These are phyloP conservation scores for Lerista edwardsae DNA, from an alignment of 2,797 vertebrate species.

Conservation along the genomic window DNA sequence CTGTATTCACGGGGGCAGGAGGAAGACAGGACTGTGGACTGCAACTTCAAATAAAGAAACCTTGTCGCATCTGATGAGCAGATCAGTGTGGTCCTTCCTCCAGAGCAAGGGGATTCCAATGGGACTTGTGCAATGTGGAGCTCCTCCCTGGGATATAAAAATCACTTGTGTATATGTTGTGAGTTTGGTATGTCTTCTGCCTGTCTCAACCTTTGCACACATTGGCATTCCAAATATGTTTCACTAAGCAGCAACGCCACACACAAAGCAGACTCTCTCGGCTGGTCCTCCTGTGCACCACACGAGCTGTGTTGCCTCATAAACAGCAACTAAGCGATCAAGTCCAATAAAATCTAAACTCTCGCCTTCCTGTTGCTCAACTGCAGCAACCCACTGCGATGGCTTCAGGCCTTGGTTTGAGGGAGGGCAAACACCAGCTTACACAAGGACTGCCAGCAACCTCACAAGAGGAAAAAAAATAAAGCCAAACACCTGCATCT, in stretches of 20 bases:
- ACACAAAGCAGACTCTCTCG: conserved; percentile 47
- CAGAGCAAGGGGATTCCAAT: no score
- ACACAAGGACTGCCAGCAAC: conserved; percentile 47
- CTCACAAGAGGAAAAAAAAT: conserved; percentile 45
- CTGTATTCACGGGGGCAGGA: no score
- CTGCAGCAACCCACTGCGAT: conserved; percentile 47
- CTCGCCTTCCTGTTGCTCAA: conserved; percentile 50
- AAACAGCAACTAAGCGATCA: conserved; percentile 51
- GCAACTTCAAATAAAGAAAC: no score
- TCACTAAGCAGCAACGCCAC: conserved; percentile 35
- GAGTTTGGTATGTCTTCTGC: background rate
- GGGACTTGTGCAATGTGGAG: no score
- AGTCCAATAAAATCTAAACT: conserved; percentile 60
- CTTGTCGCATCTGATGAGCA: no score
- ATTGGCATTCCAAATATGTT: conserved; percentile 50
- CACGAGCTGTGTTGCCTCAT: conserved; percentile 61
- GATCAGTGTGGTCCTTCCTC: no score
- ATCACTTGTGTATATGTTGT: background rate
- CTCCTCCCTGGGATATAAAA: background rate
- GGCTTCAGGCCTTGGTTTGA: conserved; percentile 41
- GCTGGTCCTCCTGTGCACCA: conserved; percentile 41
- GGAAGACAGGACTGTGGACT: no score
- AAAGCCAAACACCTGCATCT: conserved; percentile 55
- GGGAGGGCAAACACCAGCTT: conserved; percentile 47
- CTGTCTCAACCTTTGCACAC: conserved; percentile 35